Evolutionary conservation across 1,140 invertebrate species (phyloP).

Genomic region (Pseudomyrmex gracilis): DNA sequence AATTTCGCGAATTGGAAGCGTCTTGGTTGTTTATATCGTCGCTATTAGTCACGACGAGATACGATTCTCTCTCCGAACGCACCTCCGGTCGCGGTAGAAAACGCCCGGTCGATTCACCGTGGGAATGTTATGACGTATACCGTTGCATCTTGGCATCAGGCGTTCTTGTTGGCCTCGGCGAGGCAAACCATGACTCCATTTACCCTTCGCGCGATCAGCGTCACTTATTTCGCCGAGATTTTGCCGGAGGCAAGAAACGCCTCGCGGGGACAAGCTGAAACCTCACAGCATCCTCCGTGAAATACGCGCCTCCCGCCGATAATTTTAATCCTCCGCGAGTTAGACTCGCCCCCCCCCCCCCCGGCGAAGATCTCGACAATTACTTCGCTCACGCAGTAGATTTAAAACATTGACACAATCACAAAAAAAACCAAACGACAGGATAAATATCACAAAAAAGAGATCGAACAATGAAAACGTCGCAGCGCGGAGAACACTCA

Average conservation of each 20-base stretch:
- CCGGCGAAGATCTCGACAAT: too few relatives aligned
- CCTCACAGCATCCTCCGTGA: not conserved
- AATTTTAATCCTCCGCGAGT: not conserved
- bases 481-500: too few relatives aligned
- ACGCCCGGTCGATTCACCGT: constrained; percentile 66
- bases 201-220: constrained; percentile 35
- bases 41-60: constrained; percentile 40
- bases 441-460: too few relatives aligned
- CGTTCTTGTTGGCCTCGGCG: constrained; percentile 54
- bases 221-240: constrained; percentile 1
- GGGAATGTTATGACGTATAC: constrained; percentile 76
- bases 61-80: constrained; percentile 31
- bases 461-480: too few relatives aligned
- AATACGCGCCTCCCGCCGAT: not conserved
- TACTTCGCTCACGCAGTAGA: too few relatives aligned
- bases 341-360: too few relatives aligned
- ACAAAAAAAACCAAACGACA: too few relatives aligned
- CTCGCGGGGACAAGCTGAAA: constrained; percentile 9
- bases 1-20: constrained; percentile 15
- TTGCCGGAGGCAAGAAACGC: not conserved
- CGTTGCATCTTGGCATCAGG: constrained; percentile 54
- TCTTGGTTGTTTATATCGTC: constrained; percentile 23
- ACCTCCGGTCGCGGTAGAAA: constrained; percentile 9
- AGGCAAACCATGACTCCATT: constrained; percentile 64
- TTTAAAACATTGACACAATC: too few relatives aligned